Evolutionary conservation across 2,888 invertebrate genomes (phyloP).

Genomic region (Ectropis crepuscularia): DNA sequence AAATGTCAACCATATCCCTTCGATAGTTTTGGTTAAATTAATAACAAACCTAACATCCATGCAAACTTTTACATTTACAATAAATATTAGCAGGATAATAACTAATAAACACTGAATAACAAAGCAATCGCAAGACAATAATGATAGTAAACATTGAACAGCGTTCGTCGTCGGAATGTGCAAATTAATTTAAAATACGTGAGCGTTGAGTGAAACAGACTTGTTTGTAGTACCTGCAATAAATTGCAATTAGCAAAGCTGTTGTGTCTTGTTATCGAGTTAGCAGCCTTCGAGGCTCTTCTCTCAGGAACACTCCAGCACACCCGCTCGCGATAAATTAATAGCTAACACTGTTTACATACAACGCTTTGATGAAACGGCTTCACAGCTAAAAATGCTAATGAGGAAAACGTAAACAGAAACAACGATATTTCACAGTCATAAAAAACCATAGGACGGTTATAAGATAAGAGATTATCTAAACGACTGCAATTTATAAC

Average conservation of each 20-base stretch:
- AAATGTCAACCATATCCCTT: too few relatives aligned
- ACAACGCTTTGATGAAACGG: constrained; percentile 14
- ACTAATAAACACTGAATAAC: too few relatives aligned
- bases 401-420: constrained; percentile 20
- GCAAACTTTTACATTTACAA: too few relatives aligned
- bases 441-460: constrained; percentile 35
- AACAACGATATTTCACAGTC: constrained; percentile 31
- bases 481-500: constrained; percentile 32
- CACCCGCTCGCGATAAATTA: constrained; percentile 65
- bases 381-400: constrained; percentile 11
- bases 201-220: constrained; percentile 77
- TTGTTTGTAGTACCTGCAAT: constrained; percentile 84
- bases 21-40: too few relatives aligned
- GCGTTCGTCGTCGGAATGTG: constrained; percentile 70
- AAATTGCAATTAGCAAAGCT: constrained; percentile 84
- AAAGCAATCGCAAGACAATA: too few relatives aligned
- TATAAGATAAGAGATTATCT: constrained; percentile 33
- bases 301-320: constrained; percentile 65
- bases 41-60: too few relatives aligned
- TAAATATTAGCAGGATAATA: too few relatives aligned
- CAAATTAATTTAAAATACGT: constrained; percentile 83
- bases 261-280: constrained; percentile 84
- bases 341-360: constrained; percentile 60
- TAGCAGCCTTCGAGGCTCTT: constrained; percentile 77
- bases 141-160: constrained; percentile 45